A percentile compares a stretch with the other conserved stretches of the same genome.
Evolutionary conservation across 2,113 vertebrate species (phyloP).

Genomic region (Mustela nigripes): DNA sequence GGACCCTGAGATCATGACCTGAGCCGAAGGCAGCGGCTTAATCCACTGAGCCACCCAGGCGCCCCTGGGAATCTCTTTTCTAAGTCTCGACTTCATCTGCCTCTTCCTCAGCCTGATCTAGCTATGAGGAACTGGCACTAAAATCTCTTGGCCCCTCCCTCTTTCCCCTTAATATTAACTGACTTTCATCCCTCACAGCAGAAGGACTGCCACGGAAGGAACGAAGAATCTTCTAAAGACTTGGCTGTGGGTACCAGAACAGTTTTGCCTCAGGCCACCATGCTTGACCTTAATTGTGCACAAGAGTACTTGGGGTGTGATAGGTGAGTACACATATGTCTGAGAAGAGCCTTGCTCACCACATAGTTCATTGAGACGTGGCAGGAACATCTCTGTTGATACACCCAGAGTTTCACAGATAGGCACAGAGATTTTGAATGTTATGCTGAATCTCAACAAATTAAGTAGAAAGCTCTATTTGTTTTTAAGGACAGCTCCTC

Average conservation of each 20-base stretch:
- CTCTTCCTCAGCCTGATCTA: neutral
- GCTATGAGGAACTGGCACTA: neutral
- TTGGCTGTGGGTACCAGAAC: neutral
- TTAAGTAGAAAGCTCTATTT: conserved; percentile 51
- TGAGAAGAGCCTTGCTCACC: neutral
- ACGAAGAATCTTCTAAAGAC: neutral
- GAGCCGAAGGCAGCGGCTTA: too few relatives aligned
- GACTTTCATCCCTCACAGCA: neutral
- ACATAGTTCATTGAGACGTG: neutral
- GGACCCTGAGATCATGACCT: too few relatives aligned
- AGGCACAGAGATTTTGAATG: conserved; percentile 1
- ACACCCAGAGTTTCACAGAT: neutral
- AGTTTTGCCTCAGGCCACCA: neutral
- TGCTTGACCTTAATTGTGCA: neutral
- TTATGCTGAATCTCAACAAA: conserved; percentile 24
- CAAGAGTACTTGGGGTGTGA: neutral
- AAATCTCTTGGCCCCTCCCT: neutral
- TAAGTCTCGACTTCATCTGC: neutral
- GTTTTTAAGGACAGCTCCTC: conserved; percentile 48
- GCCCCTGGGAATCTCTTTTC: neutral
- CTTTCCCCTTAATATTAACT: neutral
- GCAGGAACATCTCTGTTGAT: neutral
- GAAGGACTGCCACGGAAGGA: neutral
- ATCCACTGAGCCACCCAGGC: too few relatives aligned
- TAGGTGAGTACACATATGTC: neutral